Evolutionary conservation across 2,113 vertebrate species (phyloP).

Genomic region (Esox niger): DNA sequence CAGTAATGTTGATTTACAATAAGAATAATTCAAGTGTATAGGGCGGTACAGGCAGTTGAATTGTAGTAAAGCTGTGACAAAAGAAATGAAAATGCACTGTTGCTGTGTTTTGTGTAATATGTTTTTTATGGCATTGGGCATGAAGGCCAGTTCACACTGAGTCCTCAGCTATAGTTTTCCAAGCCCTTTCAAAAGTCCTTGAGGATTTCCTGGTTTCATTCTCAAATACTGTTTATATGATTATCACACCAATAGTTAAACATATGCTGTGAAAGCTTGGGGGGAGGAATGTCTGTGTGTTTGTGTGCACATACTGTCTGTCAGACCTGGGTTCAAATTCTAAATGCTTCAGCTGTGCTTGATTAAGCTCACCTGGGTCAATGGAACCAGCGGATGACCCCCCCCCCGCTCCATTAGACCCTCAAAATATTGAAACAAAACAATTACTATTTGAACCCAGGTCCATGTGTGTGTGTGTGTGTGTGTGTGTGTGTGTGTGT

Average conservation of each 20-base stretch:
- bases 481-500: conserved; percentile 20
- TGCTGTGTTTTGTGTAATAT: conserved; percentile 45
- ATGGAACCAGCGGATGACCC: too few relatives aligned
- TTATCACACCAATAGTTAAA: conserved; percentile 45
- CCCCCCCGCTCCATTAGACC: too few relatives aligned
- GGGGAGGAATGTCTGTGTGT: conserved; percentile 23
- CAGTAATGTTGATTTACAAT: conserved; percentile 76
- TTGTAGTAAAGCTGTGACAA: conserved; percentile 60
- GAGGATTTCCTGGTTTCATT: conserved; percentile 65
- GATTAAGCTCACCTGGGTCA: too few relatives aligned
- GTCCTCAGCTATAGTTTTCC: conserved; percentile 36
- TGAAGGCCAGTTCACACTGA: conserved; percentile 45
- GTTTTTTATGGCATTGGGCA: conserved; percentile 47
- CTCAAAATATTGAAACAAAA: conserved; percentile 3
- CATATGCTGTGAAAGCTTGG: conserved; percentile 50
- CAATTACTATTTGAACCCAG: background rate
- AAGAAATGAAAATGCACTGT: conserved; percentile 30
- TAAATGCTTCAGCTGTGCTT: too few relatives aligned
- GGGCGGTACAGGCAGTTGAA: conserved; percentile 72
- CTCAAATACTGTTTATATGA: conserved; percentile 57
- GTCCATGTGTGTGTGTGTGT: conserved; percentile 9
- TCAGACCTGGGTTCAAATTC: background rate
- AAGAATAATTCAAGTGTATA: conserved; percentile 85
- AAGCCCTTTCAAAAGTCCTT: conserved; percentile 56
- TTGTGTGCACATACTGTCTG: conserved; percentile 5